These are phyloP conservation scores for Parauchenoglanis punctatus DNA, from an alignment of 2,797 vertebrate genomes.

Conservation along the genomic window DNA sequence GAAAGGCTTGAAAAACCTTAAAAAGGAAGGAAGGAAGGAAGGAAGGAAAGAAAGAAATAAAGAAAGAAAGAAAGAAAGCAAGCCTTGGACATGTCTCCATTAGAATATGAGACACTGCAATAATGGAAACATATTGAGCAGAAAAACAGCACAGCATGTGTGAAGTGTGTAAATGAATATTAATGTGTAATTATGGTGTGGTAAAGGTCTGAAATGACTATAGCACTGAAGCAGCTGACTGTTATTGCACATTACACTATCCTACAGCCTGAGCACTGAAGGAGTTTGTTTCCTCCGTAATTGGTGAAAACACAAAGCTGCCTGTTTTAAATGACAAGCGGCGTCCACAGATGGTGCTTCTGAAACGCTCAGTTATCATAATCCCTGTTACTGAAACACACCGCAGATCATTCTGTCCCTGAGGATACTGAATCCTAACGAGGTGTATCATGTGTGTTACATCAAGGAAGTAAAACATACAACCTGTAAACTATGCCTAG, in stretches of 20 bases:
- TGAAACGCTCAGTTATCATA: neutral
- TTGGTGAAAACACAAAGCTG: slow-evolving; percentile 18
- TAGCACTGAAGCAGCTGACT: neutral
- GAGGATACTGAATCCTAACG: neutral
- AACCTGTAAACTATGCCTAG: neutral
- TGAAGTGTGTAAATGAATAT: neutral
- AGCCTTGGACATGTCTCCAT: neutral
- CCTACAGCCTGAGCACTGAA: neutral
- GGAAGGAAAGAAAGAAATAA: neutral
- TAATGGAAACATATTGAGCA: neutral
- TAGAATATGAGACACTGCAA: neutral
- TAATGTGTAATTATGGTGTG: neutral
- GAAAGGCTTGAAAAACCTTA: neutral
- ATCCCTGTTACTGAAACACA: slow-evolving; percentile 2
- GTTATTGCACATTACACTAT: neutral
- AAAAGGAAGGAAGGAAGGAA: neutral
- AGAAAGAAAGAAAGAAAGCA: neutral
- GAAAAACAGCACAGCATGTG: too few species aligned
- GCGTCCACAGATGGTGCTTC: slow-evolving; percentile 18
- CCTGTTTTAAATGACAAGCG: neutral
- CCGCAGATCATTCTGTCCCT: slow-evolving; percentile 4
- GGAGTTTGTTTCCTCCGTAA: neutral
- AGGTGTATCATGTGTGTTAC: neutral
- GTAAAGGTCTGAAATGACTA: too few species aligned
- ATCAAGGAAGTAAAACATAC: neutral